A percentile compares a stretch with the other conserved stretches of the same genome.
These are phyloP conservation scores for Tragelaphus scriptus DNA, from an alignment of 2,113 vertebrate species.

Conservation along the genomic window DNA sequence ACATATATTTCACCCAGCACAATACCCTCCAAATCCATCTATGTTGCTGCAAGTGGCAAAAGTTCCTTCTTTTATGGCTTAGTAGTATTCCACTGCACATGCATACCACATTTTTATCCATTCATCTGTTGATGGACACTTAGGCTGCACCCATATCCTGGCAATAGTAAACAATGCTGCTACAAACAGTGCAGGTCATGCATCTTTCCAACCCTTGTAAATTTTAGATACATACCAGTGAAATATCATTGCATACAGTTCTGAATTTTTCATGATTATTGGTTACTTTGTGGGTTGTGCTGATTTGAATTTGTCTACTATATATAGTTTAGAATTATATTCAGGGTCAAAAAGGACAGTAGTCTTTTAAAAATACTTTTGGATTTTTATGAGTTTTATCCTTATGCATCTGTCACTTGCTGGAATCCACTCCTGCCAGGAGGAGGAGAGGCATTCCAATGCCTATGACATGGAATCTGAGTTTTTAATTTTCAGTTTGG, in stretches of 20 bases:
- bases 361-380: conserved; percentile 69
- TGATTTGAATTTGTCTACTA: conserved; percentile 36
- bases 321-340: conserved; percentile 29
- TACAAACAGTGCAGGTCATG: neutral
- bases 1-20: neutral
- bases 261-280: conserved; percentile 47
- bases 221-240: neutral
- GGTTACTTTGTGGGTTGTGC: conserved; percentile 39
- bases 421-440: conserved; percentile 70
- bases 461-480: neutral
- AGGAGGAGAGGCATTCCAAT: conserved; percentile 63
- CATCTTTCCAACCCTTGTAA: neutral
- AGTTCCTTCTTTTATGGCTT: neutral
- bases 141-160: neutral
- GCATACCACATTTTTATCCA: neutral
- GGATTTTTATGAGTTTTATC: conserved; percentile 72
- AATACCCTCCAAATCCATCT: neutral
- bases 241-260: neutral
- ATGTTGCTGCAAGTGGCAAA: neutral
- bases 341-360: conserved; percentile 24
- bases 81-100: neutral
- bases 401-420: conserved; percentile 77
- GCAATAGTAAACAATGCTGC: neutral
- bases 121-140: neutral
- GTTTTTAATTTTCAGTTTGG: neutral